Evolutionary conservation across 1,140 invertebrate genomes (phyloP).

Genomic region (Gerris buenoi): DNA sequence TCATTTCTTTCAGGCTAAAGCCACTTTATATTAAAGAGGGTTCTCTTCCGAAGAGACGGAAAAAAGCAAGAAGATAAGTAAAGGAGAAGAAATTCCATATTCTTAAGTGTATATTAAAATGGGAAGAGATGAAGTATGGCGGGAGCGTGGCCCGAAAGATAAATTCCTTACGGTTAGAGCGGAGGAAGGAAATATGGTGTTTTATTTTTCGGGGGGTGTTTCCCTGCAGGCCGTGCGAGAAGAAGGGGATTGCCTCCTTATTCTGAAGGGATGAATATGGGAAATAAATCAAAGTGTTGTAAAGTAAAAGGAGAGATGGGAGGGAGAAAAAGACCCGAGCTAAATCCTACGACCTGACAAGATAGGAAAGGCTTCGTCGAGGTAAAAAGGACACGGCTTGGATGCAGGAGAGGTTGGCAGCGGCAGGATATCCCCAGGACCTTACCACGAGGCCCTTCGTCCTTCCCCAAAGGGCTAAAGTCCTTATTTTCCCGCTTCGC

Average conservation of each 20-base stretch:
- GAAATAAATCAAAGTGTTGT: not conserved
- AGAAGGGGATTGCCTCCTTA: too few relatives aligned
- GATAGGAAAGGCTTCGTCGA: not conserved
- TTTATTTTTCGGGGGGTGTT: not conserved
- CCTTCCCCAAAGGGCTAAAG: too few relatives aligned
- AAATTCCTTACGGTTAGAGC: not conserved
- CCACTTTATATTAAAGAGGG: too few relatives aligned
- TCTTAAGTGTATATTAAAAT: not conserved
- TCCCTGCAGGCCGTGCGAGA: too few relatives aligned
- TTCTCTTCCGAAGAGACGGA: not conserved
- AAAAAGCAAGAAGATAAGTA: not conserved
- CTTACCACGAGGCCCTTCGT: too few relatives aligned
- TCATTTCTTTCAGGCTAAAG: too few relatives aligned
- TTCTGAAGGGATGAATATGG: not conserved
- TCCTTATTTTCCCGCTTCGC: too few relatives aligned
- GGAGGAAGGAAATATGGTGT: not conserved
- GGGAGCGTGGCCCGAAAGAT: not conserved
- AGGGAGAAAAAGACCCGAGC: too few relatives aligned
- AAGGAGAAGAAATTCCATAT: not conserved
- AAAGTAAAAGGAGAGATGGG: not conserved
- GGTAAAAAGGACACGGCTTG: not conserved
- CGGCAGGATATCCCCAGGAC: not conserved
- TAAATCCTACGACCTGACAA: not conserved
- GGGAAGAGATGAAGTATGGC: not conserved
- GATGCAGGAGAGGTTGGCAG: not conserved